Percentiles rank a stretch among this genome's conserved stretches.
These are phyloP conservation scores for Gymnarchus niloticus DNA, from an alignment of 2,113 vertebrate species.

Conservation along the genomic window DNA sequence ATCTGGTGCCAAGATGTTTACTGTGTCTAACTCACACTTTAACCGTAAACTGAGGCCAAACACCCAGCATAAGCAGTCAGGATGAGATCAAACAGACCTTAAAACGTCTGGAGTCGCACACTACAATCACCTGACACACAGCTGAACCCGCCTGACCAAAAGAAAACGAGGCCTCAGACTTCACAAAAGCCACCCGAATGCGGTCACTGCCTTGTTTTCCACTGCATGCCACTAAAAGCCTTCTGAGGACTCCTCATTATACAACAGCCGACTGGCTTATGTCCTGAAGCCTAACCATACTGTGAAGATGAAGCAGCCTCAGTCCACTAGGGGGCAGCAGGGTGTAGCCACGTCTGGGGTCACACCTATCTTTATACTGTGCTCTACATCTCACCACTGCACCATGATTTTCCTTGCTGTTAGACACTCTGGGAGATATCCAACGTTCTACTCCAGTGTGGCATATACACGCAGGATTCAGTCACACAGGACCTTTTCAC, in stretches of 20 bases:
- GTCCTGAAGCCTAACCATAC: not conserved
- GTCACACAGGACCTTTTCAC: not conserved
- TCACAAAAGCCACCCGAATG: no score
- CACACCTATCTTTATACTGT: not conserved
- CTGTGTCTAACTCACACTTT: not conserved
- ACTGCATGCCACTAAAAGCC: not conserved
- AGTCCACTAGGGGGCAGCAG: constrained; percentile 8
- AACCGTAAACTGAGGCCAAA: not conserved
- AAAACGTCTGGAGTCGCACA: no score
- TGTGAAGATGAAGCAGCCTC: not conserved
- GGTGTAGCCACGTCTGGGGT: not conserved
- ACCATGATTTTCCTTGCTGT: not conserved
- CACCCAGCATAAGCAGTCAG: not conserved
- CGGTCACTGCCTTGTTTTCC: no score
- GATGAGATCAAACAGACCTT: no score
- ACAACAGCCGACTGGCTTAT: not conserved
- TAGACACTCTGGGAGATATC: not conserved
- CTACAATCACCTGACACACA: no score
- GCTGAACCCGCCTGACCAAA: no score
- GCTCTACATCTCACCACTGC: not conserved
- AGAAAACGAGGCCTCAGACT: no score
- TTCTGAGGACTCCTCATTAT: not conserved
- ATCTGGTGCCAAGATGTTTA: not conserved
- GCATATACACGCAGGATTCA: not conserved
- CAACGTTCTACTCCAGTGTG: no score